Evolutionary conservation across 1,140 invertebrate species (phyloP).

Genomic region (Bombus breviceps): DNA sequence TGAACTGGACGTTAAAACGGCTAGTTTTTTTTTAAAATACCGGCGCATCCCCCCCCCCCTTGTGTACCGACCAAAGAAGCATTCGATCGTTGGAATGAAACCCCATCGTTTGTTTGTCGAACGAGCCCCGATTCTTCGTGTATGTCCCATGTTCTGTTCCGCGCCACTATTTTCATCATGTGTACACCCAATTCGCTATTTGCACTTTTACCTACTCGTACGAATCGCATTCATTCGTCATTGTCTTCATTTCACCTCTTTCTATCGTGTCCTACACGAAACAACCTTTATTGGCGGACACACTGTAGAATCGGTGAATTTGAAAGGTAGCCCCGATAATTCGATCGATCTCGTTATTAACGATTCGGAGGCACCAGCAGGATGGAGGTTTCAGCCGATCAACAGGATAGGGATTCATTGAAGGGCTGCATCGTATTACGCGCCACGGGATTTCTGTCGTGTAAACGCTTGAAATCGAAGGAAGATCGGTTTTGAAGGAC

Average conservation of each 20-base stretch:
- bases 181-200: constrained; percentile 22
- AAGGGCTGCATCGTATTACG: constrained; percentile 15
- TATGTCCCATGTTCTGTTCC: neutral
- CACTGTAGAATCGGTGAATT: neutral
- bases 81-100: constrained; percentile 45
- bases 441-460: constrained; percentile 11
- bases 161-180: constrained; percentile 20
- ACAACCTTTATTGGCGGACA: neutral
- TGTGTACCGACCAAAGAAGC: constrained; percentile 50
- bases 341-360: constrained; percentile 46
- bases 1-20: constrained; percentile 21
- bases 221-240: constrained; percentile 1
- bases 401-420: neutral
- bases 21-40: constrained; percentile 36
- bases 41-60: constrained; percentile 8
- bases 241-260: constrained; percentile 19
- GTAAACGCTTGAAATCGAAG: constrained; percentile 31
- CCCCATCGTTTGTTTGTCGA: constrained; percentile 51
- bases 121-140: neutral
- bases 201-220: constrained; percentile 17
- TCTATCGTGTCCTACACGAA: neutral
- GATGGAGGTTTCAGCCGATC: neutral
- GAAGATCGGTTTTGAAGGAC: constrained; percentile 65
- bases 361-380: neutral
- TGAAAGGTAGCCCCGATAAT: neutral